These are phyloP conservation scores for Piscicola geometra DNA, from an alignment of 2,888 invertebrate species.

Conservation along the genomic window DNA sequence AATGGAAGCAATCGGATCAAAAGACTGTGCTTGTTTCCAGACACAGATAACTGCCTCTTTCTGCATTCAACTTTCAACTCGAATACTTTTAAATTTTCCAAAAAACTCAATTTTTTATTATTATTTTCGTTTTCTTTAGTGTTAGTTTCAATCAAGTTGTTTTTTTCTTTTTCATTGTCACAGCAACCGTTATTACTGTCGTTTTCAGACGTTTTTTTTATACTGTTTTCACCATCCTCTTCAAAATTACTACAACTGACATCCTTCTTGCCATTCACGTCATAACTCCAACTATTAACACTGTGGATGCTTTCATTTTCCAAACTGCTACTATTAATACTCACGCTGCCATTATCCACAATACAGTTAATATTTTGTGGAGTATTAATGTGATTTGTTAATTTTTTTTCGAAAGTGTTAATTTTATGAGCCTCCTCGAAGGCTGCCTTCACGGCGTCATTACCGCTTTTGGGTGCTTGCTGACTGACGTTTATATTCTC, in stretches of 20 bases:
- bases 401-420: no score
- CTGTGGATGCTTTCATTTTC: neutral
- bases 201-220: neutral
- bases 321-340: neutral
- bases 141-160: neutral
- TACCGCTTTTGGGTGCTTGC: no score
- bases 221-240: neutral
- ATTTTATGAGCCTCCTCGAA: no score
- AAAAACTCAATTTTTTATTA: neutral
- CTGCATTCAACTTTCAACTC: constrained; percentile 33
- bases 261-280: neutral
- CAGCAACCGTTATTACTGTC: no score
- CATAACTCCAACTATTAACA: neutral
- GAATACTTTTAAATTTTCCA: constrained; percentile 31
- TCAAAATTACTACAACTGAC: neutral
- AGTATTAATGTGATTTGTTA: no score
- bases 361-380: no score
- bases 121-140: neutral
- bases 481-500: neutral
- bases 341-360: no score
- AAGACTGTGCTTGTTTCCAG: constrained; percentile 27
- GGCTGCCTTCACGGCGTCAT: no score
- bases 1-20: constrained; percentile 20
- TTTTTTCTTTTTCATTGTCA: neutral
- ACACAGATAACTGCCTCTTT: constrained; percentile 26